phyloP scores from a whole-genome alignment of 2,113 vertebrate species.

The Coturnix japonica region DNA sequence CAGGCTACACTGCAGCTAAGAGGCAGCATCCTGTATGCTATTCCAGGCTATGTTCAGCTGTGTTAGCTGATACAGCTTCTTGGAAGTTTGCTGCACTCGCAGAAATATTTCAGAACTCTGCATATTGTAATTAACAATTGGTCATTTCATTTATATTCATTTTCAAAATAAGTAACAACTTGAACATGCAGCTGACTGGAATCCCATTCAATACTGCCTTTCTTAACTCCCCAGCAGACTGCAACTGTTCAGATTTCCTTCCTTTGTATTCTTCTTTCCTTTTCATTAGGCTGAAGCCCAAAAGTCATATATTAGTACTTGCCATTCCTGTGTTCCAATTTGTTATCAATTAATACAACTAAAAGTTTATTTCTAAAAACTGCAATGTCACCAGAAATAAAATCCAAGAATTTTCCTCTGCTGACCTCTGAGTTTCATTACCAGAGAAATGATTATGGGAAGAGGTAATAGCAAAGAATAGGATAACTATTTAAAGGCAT shows the following conservation, averaged over 20 bases:
- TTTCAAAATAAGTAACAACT: slow-evolving; percentile 35
- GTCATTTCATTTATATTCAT: slow-evolving; percentile 65
- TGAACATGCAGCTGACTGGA: neutral
- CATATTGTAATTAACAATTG: slow-evolving; percentile 42
- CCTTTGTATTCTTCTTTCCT: neutral
- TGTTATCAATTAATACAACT: neutral
- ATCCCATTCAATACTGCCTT: neutral
- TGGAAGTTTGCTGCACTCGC: neutral
- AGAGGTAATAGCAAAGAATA: neutral
- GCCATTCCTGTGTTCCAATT: neutral
- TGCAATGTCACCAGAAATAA: neutral
- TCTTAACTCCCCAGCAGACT: neutral
- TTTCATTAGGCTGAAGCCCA: slow-evolving; percentile 8
- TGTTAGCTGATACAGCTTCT: neutral
- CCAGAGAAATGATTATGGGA: neutral
- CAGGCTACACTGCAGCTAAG: neutral
- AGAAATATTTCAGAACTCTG: slow-evolving; percentile 19
- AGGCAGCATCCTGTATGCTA: neutral
- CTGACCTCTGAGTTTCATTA: neutral
- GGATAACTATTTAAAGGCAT: neutral
- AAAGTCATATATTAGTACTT: neutral
- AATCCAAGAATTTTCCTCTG: neutral
- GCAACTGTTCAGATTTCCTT: neutral
- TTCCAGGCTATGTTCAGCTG: neutral
- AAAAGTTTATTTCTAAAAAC: slow-evolving; percentile 4